Conservation (phyloP, 64 coral and sea anemone species). For the Astreopora myriophthalma region DNA sequence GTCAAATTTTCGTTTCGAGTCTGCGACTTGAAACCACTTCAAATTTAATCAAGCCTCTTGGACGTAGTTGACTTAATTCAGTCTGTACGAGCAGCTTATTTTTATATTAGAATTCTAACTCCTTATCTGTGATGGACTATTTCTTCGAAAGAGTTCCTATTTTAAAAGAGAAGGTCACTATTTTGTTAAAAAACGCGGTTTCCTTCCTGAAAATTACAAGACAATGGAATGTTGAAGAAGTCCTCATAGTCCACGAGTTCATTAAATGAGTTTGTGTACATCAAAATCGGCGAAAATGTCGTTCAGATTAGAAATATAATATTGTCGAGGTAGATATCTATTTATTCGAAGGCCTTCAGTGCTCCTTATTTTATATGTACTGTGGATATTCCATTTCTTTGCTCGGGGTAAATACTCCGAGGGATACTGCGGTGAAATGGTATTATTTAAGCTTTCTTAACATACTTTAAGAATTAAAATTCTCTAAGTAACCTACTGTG, state of each 20-base stretch:
- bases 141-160: neutral
- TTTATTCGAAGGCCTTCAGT: conserved; percentile 39
- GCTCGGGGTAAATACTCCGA: neutral
- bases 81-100: neutral
- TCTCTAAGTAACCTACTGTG: no score
- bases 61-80: neutral
- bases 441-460: conserved; percentile 7
- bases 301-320: neutral
- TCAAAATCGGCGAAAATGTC: neutral
- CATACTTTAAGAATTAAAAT: neutral
- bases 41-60: neutral
- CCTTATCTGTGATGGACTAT: neutral
- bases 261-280: neutral
- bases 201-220: no score
- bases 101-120: neutral
- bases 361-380: neutral
- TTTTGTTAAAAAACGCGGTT: no score
- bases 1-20: no score
- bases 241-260: no score
- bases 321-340: neutral
- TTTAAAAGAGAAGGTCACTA: no score
- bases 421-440: neutral
- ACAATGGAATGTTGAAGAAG: no score
- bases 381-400: neutral
- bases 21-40: neutral